Percentiles rank a stretch among this genome's conserved stretches.
Evolutionary conservation across 2,888 invertebrate species (phyloP).

Genomic region (Aporophyla lueneburgensis): DNA sequence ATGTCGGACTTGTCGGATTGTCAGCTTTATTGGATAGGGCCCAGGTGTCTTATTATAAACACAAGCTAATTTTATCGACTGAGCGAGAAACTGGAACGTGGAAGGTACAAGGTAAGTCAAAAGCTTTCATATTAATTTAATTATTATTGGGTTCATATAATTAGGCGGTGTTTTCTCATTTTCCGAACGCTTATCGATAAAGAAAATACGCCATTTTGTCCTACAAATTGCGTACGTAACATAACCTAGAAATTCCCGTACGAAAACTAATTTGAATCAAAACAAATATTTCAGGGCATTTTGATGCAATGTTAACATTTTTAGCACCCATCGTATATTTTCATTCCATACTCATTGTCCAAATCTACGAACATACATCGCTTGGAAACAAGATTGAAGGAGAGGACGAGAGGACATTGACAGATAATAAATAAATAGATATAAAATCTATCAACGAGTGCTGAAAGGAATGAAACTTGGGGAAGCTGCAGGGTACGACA

Average conservation of each 20-base stretch:
- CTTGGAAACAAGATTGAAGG: not conserved
- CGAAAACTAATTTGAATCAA: slow-evolving; percentile 28
- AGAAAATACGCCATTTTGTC: slow-evolving; percentile 59
- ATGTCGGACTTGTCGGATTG: no score
- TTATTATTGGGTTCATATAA: not conserved
- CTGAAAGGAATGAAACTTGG: no score
- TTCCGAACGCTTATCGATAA: not conserved
- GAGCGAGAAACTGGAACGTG: slow-evolving; percentile 62
- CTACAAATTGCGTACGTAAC: slow-evolving; percentile 35
- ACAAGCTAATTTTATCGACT: slow-evolving; percentile 56
- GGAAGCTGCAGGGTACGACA: no score
- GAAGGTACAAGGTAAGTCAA: slow-evolving; percentile 47
- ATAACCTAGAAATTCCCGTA: slow-evolving; percentile 46
- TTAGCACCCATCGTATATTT: slow-evolving; percentile 40
- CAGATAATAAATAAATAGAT: not conserved
- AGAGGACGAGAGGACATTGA: slow-evolving; percentile 1
- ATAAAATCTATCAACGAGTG: not conserved
- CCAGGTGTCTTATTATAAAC: no score
- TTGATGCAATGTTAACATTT: slow-evolving; percentile 54
- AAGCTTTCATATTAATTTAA: not conserved
- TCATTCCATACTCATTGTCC: not conserved
- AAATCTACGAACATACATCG: not conserved
- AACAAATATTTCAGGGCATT: slow-evolving; percentile 31
- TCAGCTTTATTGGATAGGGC: no score
- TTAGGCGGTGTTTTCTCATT: not conserved